Conservation (phyloP, 2,113 vertebrate species). For the Oceanites oceanicus region DNA sequence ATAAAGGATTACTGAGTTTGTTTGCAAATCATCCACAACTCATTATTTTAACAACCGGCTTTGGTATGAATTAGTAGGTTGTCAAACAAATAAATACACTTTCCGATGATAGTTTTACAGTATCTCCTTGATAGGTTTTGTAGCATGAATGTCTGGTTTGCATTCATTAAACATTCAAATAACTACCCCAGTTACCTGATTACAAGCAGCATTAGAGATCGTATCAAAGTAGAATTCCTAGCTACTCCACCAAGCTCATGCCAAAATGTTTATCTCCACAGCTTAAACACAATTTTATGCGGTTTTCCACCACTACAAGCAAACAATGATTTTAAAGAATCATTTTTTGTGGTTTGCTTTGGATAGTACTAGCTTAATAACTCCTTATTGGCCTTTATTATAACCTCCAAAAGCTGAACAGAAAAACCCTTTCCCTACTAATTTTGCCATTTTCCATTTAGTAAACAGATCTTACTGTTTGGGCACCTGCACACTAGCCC, state of each 20-base stretch:
- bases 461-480: constrained; percentile 20
- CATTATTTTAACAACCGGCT: background rate
- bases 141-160: background rate
- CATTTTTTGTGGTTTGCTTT: background rate
- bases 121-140: background rate
- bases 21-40: constrained; percentile 4
- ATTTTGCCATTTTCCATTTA: background rate
- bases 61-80: constrained; percentile 16
- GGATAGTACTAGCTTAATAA: background rate
- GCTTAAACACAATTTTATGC: background rate
- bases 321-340: background rate
- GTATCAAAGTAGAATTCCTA: background rate
- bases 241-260: background rate
- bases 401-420: background rate
- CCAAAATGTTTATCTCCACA: background rate
- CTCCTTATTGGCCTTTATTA: background rate
- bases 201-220: background rate
- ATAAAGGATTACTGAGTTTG: background rate
- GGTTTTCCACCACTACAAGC: background rate
- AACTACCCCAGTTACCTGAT: background rate
- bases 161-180: background rate
- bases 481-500: constrained; percentile 50
- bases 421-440: background rate
- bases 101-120: background rate
- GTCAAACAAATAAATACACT: constrained; percentile 22